Evolutionary conservation across 2,113 vertebrate species (phyloP).

Genomic region (Hassar affinis): DNA sequence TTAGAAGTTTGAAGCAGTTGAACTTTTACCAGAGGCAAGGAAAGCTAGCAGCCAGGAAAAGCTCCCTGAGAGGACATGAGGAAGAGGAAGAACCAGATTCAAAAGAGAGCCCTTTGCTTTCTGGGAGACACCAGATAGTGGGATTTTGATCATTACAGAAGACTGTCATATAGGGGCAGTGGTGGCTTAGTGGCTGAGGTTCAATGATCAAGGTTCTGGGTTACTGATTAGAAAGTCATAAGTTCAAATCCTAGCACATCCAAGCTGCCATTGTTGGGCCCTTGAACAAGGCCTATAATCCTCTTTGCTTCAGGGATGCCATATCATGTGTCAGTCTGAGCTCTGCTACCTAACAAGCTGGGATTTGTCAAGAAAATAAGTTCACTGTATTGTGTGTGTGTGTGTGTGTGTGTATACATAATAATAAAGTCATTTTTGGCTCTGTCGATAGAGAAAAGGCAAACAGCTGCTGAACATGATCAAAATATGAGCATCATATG

Average conservation of each 20-base stretch:
- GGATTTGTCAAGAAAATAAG: not conserved
- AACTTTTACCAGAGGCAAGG: not conserved
- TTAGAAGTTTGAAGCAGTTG: too few relatives aligned
- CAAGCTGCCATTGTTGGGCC: not conserved
- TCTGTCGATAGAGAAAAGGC: not conserved
- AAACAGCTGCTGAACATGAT: not conserved
- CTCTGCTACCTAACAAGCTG: constrained; percentile 9
- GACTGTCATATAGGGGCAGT: not conserved
- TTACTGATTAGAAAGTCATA: not conserved
- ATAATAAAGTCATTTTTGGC: not conserved
- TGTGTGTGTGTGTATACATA: not conserved
- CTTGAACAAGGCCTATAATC: constrained; percentile 5
- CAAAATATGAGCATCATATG: too few relatives aligned
- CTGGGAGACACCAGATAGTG: not conserved
- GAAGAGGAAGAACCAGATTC: not conserved
- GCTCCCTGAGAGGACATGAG: not conserved
- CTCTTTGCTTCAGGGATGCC: not conserved
- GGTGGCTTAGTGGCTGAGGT: constrained; percentile 4
- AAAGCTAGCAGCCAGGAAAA: too few relatives aligned
- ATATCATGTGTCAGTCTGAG: not conserved
- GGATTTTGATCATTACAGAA: not conserved
- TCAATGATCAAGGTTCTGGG: not conserved
- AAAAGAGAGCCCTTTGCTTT: not conserved
- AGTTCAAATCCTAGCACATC: not conserved
- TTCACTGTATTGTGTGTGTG: not conserved